Conservation (phyloP, 2,888 invertebrate species). For the Leptarthrus brevirostris region DNA sequence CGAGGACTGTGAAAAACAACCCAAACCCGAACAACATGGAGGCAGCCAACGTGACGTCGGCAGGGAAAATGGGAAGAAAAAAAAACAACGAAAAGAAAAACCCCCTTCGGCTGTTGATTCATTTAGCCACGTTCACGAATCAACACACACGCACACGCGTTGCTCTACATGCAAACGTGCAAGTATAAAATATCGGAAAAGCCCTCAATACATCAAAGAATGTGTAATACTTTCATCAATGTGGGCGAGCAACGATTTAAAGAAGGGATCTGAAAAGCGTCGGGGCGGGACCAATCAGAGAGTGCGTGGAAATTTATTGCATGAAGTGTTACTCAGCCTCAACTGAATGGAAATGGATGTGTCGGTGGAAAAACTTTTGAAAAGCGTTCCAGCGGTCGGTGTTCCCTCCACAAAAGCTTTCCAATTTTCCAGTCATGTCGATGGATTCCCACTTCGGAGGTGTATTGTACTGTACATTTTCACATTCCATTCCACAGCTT, state of each 20-base stretch:
- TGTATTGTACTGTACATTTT: neutral
- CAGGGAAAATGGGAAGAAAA: constrained; percentile 12
- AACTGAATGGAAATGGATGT: neutral
- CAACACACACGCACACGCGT: neutral
- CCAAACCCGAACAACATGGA: neutral
- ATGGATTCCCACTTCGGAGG: constrained; percentile 2
- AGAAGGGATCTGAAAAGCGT: constrained; percentile 60
- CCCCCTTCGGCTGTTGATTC: constrained; percentile 49
- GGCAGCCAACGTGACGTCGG: constrained; percentile 4
- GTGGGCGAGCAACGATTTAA: constrained; percentile 51
- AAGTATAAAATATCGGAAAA: constrained; percentile 17
- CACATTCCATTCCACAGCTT: constrained; percentile 25
- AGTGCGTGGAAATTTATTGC: constrained; percentile 55
- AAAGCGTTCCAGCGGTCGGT: neutral
- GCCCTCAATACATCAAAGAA: constrained; percentile 34
- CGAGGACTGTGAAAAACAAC: neutral
- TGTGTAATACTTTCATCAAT: constrained; percentile 51
- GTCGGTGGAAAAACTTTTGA: neutral
- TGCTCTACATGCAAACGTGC: neutral
- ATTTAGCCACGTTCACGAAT: constrained; percentile 30
- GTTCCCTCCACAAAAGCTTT: neutral
- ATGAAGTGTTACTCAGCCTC: constrained; percentile 14
- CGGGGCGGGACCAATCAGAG: constrained; percentile 65
- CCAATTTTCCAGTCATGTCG: constrained; percentile 39
- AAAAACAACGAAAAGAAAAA: constrained; percentile 5